Evolutionary conservation across 2,888 invertebrate species (phyloP).

Genomic region (Masnerella sp.): DNA sequence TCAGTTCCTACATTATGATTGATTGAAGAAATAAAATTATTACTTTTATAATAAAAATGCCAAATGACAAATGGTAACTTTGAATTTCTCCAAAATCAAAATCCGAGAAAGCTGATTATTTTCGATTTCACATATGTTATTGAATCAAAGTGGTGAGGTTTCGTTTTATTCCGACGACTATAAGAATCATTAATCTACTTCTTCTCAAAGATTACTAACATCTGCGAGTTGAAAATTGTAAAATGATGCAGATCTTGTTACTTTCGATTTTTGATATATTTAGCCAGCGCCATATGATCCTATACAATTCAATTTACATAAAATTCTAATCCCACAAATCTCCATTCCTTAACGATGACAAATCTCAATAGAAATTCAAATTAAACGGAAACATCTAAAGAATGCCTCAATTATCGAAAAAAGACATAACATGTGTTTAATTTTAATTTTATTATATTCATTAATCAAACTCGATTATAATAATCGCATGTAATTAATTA

Average conservation of each 20-base stretch:
- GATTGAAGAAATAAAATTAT: not conserved
- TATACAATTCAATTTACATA: not conserved
- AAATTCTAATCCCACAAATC: no score
- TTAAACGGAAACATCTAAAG: no score
- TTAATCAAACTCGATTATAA: no score
- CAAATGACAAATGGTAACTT: not conserved
- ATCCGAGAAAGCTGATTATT: conserved; percentile 39
- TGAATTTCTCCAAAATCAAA: conserved; percentile 6
- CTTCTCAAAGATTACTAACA: conserved; percentile 5
- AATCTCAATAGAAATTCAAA: no score
- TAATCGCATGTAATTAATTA: no score
- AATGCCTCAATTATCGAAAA: no score
- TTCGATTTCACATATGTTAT: conserved; percentile 33
- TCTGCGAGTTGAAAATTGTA: conserved; percentile 18
- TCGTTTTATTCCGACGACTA: conserved; percentile 15
- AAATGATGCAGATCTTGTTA: conserved; percentile 1
- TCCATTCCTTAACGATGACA: no score
- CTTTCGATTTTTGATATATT: conserved; percentile 12
- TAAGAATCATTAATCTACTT: conserved; percentile 30
- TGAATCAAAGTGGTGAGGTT: conserved; percentile 11
- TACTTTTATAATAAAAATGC: not conserved
- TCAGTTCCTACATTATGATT: no score
- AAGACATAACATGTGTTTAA: no score
- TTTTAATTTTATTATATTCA: no score
- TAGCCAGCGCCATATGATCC: no score